Conservation (phyloP, 2,888 invertebrate genomes). For the Cloeon dipterum region DNA sequence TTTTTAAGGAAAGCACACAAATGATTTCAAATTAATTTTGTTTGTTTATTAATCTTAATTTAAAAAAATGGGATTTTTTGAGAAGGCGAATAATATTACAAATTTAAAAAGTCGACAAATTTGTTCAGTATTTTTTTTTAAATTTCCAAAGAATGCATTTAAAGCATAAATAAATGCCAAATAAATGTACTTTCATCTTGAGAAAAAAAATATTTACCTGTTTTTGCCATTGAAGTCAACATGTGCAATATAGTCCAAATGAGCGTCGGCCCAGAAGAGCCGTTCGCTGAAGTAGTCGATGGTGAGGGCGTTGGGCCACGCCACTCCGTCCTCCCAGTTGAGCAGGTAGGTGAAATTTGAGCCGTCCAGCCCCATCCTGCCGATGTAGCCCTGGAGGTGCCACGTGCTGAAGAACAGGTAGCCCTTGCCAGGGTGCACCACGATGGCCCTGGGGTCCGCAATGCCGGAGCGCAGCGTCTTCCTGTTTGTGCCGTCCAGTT, state of each 20-base stretch:
- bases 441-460: conserved; percentile 82
- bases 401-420: conserved; percentile 90
- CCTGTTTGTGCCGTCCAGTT: conserved; percentile 75
- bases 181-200: too few species aligned
- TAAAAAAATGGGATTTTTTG: too few species aligned
- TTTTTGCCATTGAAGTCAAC: conserved; percentile 81
- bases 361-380: conserved; percentile 93
- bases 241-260: conserved; percentile 90
- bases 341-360: conserved; percentile 69
- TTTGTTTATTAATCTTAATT: too few species aligned
- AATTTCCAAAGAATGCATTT: too few species aligned
- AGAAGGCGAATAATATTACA: too few species aligned
- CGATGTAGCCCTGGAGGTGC: conserved; percentile 77
- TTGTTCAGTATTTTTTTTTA: too few species aligned
- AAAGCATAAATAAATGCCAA: too few species aligned
- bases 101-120: too few species aligned
- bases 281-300: conserved; percentile 90
- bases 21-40: too few species aligned
- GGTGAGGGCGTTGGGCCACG: conserved; percentile 96
- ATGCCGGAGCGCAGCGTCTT: conserved; percentile 75
- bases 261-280: conserved; percentile 95
- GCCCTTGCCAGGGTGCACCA: conserved; percentile 84
- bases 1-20: too few species aligned
- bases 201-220: conserved; percentile 56
- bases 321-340: conserved; percentile 81